These are phyloP conservation scores for Spodoptera frugiperda DNA, from an alignment of 1,140 invertebrate species.

Conservation along the genomic window DNA sequence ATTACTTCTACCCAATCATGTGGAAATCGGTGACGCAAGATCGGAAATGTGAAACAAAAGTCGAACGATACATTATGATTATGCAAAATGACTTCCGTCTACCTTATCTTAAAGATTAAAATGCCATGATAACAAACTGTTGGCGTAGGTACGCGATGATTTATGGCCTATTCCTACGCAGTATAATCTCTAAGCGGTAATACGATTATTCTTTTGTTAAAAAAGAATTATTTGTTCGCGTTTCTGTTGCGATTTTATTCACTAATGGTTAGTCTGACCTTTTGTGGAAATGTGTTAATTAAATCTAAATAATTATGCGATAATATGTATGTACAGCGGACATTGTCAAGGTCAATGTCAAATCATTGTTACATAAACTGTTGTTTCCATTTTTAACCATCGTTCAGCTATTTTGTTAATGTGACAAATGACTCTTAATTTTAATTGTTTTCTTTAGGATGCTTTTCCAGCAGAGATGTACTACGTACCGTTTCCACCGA, in stretches of 20 bases:
- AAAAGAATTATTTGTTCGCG: neutral
- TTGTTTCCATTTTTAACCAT: neutral
- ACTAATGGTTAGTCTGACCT: conserved; percentile 35
- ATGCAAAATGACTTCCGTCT: conserved; percentile 9
- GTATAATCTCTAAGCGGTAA: neutral
- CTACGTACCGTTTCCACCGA: too few relatives aligned
- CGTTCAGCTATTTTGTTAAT: too few relatives aligned
- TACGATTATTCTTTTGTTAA: conserved; percentile 5
- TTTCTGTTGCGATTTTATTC: neutral
- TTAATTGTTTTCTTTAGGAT: too few relatives aligned
- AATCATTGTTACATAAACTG: conserved; percentile 4
- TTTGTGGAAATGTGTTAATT: conserved; percentile 18
- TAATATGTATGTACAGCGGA: conserved; percentile 40
- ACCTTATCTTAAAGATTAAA: conserved; percentile 4
- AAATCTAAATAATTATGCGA: conserved; percentile 23
- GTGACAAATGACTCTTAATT: too few relatives aligned
- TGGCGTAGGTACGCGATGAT: neutral
- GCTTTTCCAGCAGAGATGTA: too few relatives aligned
- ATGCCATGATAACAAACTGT: neutral
- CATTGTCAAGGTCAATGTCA: conserved; percentile 47
- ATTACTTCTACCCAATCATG: neutral
- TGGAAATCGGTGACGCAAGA: conserved; percentile 12
- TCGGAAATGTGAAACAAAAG: conserved; percentile 22
- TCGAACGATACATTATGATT: conserved; percentile 14
- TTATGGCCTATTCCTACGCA: neutral